These are phyloP conservation scores for Rhyacichthys aspro DNA, from an alignment of 2,797 vertebrate species.

Conservation along the genomic window DNA sequence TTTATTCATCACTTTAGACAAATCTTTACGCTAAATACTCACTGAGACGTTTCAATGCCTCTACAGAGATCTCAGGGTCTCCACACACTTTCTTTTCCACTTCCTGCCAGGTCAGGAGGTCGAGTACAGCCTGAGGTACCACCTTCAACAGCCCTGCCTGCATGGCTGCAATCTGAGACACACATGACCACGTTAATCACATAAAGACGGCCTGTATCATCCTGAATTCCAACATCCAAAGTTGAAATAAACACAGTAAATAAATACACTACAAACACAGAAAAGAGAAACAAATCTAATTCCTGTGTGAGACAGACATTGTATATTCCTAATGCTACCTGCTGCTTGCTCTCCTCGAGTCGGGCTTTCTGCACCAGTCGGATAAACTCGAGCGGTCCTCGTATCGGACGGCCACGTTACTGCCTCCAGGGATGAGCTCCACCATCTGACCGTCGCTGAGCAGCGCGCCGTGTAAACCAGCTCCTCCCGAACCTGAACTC, in stretches of 20 bases:
- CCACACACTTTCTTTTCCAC: conserved; percentile 97
- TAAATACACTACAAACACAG: too few relatives aligned
- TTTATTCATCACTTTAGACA: too few relatives aligned
- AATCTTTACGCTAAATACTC: conserved; percentile 81
- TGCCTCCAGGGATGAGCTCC: conserved; percentile 89
- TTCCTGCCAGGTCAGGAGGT: conserved; percentile 97
- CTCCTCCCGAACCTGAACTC: conserved; percentile 97
- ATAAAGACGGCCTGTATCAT: too few relatives aligned
- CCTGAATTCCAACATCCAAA: too few relatives aligned
- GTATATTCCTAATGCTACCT: conserved; percentile 82
- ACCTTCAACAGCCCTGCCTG: conserved; percentile 95
- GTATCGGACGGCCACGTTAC: conserved; percentile 84
- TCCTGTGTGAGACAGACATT: too few relatives aligned
- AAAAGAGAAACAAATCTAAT: background rate
- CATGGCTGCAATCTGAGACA: conserved; percentile 87
- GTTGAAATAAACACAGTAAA: too few relatives aligned
- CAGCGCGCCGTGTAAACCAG: conserved; percentile 92
- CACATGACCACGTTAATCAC: background rate
- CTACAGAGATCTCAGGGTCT: conserved; percentile 96
- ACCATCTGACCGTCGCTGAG: conserved; percentile 89
- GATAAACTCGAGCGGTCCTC: conserved; percentile 92
- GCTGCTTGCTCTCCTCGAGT: conserved; percentile 92
- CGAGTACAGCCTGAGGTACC: conserved; percentile 96
- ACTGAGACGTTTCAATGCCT: conserved; percentile 96
- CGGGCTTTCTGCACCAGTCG: conserved; percentile 90